These are phyloP conservation scores for Sitobion miscanthi DNA, from an alignment of 1,140 invertebrate species.

Conservation along the genomic window DNA sequence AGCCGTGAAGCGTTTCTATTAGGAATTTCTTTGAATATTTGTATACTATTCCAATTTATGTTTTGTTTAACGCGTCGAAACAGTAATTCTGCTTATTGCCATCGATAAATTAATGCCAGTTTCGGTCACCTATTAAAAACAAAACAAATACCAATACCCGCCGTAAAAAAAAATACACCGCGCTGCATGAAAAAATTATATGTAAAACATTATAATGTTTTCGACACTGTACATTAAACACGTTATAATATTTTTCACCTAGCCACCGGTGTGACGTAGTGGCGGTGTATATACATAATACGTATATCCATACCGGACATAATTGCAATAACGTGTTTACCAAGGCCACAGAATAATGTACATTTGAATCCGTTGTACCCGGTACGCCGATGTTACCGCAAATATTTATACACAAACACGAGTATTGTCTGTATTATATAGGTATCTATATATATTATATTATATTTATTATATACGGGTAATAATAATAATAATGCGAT, in stretches of 20 bases:
- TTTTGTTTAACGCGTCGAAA: neutral
- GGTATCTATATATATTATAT: neutral
- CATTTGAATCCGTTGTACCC: constrained; percentile 26
- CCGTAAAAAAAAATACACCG: neutral
- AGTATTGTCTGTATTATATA: neutral
- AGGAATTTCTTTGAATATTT: neutral
- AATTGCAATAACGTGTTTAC: constrained; percentile 38
- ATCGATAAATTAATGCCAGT: neutral
- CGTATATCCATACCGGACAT: neutral
- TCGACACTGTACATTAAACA: constrained; percentile 31
- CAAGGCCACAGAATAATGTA: constrained; percentile 33
- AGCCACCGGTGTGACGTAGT: neutral
- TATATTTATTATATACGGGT: neutral
- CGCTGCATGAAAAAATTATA: neutral
- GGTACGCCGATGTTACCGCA: constrained; percentile 30
- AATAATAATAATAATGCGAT: constrained; percentile 8
- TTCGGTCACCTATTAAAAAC: neutral
- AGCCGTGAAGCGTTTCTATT: neutral
- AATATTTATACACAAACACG: neutral
- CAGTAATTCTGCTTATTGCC: neutral
- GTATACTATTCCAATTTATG: neutral
- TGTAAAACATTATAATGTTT: neutral
- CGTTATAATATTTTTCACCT: neutral
- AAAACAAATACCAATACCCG: neutral
- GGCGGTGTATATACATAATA: neutral